Base-by-base conservation (phyloP, 2,113 vertebrate genomes). In the Himantopus leucocephalus region DNA sequence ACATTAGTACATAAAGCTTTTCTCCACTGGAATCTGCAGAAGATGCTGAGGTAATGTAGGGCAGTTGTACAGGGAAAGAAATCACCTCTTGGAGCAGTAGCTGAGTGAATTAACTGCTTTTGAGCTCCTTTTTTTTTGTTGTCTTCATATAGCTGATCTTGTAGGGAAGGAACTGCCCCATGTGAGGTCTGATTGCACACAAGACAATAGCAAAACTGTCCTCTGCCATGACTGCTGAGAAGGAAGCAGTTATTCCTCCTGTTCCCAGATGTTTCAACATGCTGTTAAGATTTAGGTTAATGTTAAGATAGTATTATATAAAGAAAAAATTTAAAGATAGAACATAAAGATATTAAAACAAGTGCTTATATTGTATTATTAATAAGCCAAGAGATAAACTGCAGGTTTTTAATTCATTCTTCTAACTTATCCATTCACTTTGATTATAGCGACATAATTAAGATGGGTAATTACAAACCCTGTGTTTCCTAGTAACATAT, bases 381-480 rank as follows among this genome's bases (percentile, higher is more conserved):
- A 94, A 60, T 78, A 79, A 92, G n/a, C 56, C 39, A 88, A 93
- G 90, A 90, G 68, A 95, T 82, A 95, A 96, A 95, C 47, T 62
- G 20, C 62, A 92, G 59, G 39, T 45, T 95, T 95, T 90, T 81
- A 90, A 76, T 67, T 94, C 27, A 74, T 96, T 91, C 35, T 73
- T 86, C 80, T 86, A 94, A 92, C 39, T 96, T 94, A 81, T 10
- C 24, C 60, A 75, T 95, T 95, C 72, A 74, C 77, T 97, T 94
- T 96, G 68, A 92, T 87, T 91, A 70, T 87, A 96, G 86, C 96
- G 88, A 86, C 88, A 87, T 97, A 98, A 98, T 98, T 97, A 97
- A 97, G 96, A 97, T 94, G 94, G 96, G 91, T 97, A 97, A 98
- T 98, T 98, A 97, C 52, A 96, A 97, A 96, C 66, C 77, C 63